A percentile compares a stretch with the other conserved stretches of the same genome.
These are phyloP conservation scores for Marmota flaviventris DNA, from an alignment of 2,113 vertebrate genomes.

Conservation along the genomic window DNA sequence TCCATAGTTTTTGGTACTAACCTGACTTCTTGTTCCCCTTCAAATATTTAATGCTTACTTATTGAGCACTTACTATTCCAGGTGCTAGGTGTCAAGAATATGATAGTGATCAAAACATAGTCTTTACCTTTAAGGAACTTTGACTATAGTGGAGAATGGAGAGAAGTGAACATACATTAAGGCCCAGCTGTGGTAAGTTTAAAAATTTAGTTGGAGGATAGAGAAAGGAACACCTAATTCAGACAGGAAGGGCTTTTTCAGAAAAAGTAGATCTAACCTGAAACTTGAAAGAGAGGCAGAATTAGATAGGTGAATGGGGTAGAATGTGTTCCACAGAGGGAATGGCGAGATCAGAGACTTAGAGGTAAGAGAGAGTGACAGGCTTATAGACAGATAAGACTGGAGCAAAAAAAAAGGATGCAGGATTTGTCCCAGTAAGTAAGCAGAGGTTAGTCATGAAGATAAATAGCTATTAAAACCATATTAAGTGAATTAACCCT, in stretches of 20 bases:
- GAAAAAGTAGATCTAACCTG: not conserved
- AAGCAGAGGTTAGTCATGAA: constrained; percentile 2
- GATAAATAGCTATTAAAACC: not conserved
- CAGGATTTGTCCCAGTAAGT: not conserved
- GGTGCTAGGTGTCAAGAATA: not conserved
- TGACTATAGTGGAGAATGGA: not conserved
- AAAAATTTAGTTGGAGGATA: not conserved
- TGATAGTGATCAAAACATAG: constrained; percentile 2
- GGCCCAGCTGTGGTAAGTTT: not conserved
- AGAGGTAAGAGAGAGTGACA: not conserved
- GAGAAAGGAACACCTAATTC: not conserved
- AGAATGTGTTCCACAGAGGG: not conserved
- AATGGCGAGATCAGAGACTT: not conserved
- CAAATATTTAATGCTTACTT: constrained; percentile 42
- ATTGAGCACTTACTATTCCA: not conserved
- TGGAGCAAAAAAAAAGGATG: not conserved
- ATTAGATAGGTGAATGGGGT: not conserved
- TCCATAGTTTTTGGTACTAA: not conserved
- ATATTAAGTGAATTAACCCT: constrained; percentile 17
- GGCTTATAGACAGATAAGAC: not conserved
- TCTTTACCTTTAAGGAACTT: constrained; percentile 24
- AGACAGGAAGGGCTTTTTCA: not conserved
- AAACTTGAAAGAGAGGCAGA: not conserved
- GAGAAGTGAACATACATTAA: not conserved
- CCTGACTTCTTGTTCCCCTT: not conserved